phyloP scores from a whole-genome alignment of 2,113 vertebrate species.

The Heteronetta atricapilla region DNA sequence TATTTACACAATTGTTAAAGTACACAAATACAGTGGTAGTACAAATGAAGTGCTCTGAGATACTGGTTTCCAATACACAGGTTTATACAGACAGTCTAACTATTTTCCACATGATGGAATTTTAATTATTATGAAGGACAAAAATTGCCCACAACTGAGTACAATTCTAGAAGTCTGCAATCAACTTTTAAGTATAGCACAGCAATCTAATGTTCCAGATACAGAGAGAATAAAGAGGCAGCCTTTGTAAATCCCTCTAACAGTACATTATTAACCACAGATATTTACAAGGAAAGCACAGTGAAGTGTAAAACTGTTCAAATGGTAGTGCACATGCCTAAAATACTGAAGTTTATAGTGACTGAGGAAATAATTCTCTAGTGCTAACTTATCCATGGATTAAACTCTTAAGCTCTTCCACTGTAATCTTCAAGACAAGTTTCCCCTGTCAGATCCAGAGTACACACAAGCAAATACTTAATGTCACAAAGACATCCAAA shows the following conservation, averaged over 20 bases:
- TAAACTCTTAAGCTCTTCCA: neutral
- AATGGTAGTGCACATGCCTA: conserved; percentile 58
- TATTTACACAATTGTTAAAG: conserved; percentile 95
- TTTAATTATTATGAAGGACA: conserved; percentile 59
- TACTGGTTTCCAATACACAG: conserved; percentile 75
- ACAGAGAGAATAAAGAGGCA: conserved; percentile 60
- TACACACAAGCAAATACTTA: neutral
- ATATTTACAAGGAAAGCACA: conserved; percentile 71
- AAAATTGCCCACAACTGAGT: conserved; percentile 41
- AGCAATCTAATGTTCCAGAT: conserved; percentile 64
- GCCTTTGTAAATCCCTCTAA: conserved; percentile 58
- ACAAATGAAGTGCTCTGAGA: conserved; percentile 82
- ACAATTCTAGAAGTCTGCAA: conserved; percentile 62
- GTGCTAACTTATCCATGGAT: neutral
- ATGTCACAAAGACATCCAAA: neutral
- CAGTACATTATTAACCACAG: conserved; percentile 44
- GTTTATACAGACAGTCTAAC: conserved; percentile 58
- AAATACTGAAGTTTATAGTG: conserved; percentile 44
- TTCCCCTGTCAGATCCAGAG: conserved; percentile 22
- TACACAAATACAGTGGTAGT: conserved; percentile 89
- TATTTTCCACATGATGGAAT: conserved; percentile 40
- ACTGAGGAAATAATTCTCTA: conserved; percentile 33
- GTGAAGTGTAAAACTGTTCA: conserved; percentile 41
- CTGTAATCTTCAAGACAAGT: neutral
- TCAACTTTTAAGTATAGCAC: conserved; percentile 65